Evolutionary conservation across 2,797 vertebrate species (phyloP).

Genomic region (Ciconia nigra): DNA sequence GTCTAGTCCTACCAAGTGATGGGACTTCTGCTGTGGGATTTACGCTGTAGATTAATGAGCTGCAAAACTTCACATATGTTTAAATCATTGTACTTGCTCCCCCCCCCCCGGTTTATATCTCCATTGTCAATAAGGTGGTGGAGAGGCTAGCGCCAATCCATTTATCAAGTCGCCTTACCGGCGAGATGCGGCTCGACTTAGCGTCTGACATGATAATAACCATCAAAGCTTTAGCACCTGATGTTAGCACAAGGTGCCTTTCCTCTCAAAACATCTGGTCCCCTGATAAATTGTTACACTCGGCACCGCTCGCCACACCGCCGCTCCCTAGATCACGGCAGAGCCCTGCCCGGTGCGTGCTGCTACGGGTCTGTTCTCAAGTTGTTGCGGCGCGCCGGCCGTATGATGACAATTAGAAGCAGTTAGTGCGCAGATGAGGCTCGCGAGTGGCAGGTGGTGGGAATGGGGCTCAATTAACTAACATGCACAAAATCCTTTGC

Average conservation of each 20-base stretch:
- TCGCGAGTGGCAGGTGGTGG: conserved; percentile 82
- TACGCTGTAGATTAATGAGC: background rate
- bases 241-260: conserved; percentile 69
- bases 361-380: conserved; percentile 90
- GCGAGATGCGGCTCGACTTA: background rate
- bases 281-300: conserved; percentile 72
- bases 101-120: background rate
- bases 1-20: background rate
- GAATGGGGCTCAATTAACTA: conserved; percentile 88
- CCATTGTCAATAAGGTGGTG: background rate
- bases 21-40: background rate
- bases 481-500: conserved; percentile 84
- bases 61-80: background rate
- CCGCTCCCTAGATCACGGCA: conserved; percentile 54
- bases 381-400: conserved; percentile 85
- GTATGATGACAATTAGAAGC: conserved; percentile 94
- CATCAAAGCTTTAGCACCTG: conserved; percentile 1
- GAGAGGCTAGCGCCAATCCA: background rate
- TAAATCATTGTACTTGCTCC: background rate
- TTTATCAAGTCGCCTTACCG: background rate
- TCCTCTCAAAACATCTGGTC: conserved; percentile 84
- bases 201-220: background rate
- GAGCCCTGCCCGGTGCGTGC: conserved; percentile 60
- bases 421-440: conserved; percentile 89
- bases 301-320: conserved; percentile 40